phyloP scores from a whole-genome alignment of 2,888 invertebrate genomes.

The Lottia scabra region DNA sequence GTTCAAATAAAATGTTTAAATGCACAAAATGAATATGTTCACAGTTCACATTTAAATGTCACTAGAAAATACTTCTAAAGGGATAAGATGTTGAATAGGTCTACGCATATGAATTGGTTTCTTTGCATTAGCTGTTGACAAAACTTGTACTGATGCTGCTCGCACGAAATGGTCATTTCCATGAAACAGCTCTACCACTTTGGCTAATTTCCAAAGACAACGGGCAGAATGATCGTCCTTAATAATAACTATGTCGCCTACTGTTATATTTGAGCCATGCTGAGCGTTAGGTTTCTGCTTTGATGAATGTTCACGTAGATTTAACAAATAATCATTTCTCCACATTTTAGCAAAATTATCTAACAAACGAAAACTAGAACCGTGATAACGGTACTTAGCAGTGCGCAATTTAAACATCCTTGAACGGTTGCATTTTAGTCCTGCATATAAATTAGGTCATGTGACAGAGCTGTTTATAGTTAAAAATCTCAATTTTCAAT shows the following conservation, averaged over 20 bases:
- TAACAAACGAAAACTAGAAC: no score
- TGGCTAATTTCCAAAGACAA: not conserved
- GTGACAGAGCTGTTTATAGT: no score
- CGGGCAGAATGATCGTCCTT: not conserved
- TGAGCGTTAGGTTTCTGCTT: not conserved
- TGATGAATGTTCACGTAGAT: not conserved
- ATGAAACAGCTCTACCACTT: not conserved
- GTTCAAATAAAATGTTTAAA: no score
- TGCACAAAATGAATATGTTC: no score
- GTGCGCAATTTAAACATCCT: no score
- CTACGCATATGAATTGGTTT: not conserved
- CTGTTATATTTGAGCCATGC: not conserved
- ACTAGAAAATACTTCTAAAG: not conserved
- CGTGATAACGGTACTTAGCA: no score
- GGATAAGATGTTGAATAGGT: not conserved
- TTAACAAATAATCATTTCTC: not conserved
- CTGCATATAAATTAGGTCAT: no score
- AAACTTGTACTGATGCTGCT: not conserved
- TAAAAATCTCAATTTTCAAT: no score
- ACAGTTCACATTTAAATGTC: no score
- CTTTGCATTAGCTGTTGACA: not conserved
- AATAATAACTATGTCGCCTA: not conserved
- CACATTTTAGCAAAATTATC: not conserved
- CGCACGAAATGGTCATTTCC: not conserved
- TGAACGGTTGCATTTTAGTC: no score